Base-by-base conservation (phyloP, 2,888 invertebrate genomes). In the Lithophane semibrunnea region DNA sequence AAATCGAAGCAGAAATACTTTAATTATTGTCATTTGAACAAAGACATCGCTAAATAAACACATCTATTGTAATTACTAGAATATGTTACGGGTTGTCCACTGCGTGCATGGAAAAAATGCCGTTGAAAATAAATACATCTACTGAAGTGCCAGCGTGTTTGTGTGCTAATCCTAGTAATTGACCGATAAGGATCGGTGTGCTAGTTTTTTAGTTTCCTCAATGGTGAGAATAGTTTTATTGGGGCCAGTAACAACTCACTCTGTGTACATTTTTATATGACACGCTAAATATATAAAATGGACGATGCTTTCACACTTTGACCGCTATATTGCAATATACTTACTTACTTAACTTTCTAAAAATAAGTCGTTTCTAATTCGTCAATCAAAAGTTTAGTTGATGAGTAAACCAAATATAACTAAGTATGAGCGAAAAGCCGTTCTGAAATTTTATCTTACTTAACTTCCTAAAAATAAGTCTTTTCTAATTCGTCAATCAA, bases 131-230 rank as follows among this genome's bases (percentile, higher is more conserved):
- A 69, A 77, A 70, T 54, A 58, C 44, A 52, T 47, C 1, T 12
- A 10, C 18, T 37, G 18, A 61, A 60, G 60, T 60, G 82, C 66
- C 65, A 64, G 77, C 42, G 63, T 70, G 73, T 68, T 76, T 69
- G 60, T 71, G 77, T 72, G 75, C 60, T 85, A 77, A 83, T 88
- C 80, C 75, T 83, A 81, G 77, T 69, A 84, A 87, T 84, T 87
- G 84, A 83, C 86, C 82, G 88, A 88, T 87, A 88, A 88, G 88
- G 80, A 88, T 84, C 84, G 76, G 18, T 73, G 85, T 79, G 74
- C 84, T 58, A 84, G 84, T 82, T 84, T 66, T 56, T 60, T 54
- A 73, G 68, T 77, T 64, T 63, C 72, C 64, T 67, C 56, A 56
- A 82, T 75, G 79, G 83, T 82, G 80, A 65, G 80, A 87, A 86